These are phyloP conservation scores for Otis tarda DNA, from an alignment of 2,113 vertebrate species.

Conservation along the genomic window DNA sequence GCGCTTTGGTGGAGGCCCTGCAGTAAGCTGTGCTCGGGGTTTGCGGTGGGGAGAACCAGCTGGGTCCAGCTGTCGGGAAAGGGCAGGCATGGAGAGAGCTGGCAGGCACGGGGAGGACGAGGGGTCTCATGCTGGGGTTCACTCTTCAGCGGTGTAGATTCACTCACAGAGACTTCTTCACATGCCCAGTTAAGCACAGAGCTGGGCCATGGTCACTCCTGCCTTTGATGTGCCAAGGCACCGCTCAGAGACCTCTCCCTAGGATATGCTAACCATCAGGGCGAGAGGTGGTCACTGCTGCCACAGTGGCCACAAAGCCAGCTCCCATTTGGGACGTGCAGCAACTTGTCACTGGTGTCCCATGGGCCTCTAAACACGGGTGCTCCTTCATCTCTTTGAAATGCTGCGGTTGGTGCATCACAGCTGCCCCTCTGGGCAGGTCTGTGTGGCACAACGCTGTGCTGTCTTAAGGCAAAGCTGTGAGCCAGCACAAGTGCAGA, in stretches of 20 bases:
- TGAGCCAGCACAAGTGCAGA: neutral
- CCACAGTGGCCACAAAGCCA: neutral
- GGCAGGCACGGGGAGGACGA: accelerated
- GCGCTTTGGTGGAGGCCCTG: neutral
- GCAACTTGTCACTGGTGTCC: neutral
- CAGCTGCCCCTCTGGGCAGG: neutral
- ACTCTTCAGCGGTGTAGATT: neutral
- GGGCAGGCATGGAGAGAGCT: neutral
- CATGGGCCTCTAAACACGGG: neutral
- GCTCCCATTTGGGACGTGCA: neutral
- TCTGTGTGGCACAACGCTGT: accelerated
- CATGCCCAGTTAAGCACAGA: neutral
- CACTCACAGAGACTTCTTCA: neutral
- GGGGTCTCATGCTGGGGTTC: neutral
- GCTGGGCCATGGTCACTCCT: too few species aligned
- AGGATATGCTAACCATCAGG: too few species aligned
- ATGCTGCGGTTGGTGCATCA: accelerated
- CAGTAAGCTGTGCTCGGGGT: neutral
- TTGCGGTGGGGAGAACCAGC: neutral
- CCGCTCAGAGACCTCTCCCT: neutral
- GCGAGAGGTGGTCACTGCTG: neutral
- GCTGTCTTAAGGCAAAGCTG: neutral
- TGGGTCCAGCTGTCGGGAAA: neutral
- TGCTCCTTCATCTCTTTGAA: neutral
- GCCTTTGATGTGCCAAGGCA: neutral